Conservation (phyloP, 2,113 vertebrate genomes). For the Xiphophorus hellerii region DNA sequence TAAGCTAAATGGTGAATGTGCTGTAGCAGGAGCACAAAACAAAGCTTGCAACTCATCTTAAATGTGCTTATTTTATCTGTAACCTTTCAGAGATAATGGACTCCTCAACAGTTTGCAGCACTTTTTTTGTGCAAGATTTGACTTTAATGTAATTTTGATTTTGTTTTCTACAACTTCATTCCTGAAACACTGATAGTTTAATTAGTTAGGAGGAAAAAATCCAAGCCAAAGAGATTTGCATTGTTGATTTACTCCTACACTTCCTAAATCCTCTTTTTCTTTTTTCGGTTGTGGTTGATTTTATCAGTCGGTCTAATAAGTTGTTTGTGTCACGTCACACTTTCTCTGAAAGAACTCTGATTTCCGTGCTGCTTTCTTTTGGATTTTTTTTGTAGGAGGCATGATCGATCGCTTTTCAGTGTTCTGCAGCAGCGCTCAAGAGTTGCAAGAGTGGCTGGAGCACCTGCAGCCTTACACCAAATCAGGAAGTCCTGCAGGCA, state of each 20-base stretch:
- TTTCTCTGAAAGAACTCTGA: background rate
- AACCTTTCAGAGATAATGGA: too few species aligned
- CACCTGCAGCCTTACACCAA: conserved; percentile 88
- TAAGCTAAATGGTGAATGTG: background rate
- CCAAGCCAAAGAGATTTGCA: background rate
- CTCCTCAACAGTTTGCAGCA: background rate
- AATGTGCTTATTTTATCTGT: background rate
- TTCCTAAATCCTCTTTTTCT: background rate
- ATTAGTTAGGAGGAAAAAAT: background rate
- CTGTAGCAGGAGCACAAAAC: too few species aligned
- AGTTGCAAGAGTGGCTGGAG: conserved; percentile 94
- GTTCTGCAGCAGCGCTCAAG: conserved; percentile 87
- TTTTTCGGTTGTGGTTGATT: background rate
- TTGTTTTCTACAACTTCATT: background rate
- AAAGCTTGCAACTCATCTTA: too few species aligned
- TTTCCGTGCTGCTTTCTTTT: background rate
- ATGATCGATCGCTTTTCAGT: conserved; percentile 86
- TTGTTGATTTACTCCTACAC: background rate
- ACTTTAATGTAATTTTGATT: background rate
- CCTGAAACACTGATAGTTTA: background rate
- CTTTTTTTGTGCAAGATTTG: background rate
- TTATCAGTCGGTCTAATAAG: background rate
- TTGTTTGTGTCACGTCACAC: background rate
- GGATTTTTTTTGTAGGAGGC: conserved; percentile 76
- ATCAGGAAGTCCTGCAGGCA: conserved; percentile 83